Base-by-base conservation (phyloP, 2,888 invertebrate species). In the Pemphredon lugubris region DNA sequence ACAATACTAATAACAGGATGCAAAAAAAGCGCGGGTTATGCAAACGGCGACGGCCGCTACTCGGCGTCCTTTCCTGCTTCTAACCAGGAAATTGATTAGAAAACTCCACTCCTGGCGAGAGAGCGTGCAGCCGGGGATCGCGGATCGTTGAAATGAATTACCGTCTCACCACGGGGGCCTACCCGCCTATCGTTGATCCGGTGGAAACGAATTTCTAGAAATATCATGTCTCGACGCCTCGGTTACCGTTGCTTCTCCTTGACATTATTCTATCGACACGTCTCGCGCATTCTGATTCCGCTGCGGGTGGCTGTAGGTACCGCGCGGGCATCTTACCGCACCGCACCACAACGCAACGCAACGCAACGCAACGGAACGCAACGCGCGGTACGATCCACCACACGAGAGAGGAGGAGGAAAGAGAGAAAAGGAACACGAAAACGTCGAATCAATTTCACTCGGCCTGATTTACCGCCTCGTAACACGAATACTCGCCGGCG, bases 71-170 rank as follows among this genome's bases (percentile, higher is more conserved):
- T 66, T 73, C 72, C 76, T 59, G 73, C 57, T 69, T 51, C 57
- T 0, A 50, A 81, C 42, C 78, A 81, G 80, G 80, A 81, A 80
- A 80, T 67, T 55, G 61, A 73, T 66, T 75, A 72, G 75, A 67
- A 61, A 79, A 64, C 55, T 18, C 13, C 14, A n/a, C 20, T 4
- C 13, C 45, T 14, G 26, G 23, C 26, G 50, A 42, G 48, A 21
- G 45, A n/a, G n/a, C n/a, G n/a, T n/a, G n/a, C n/a, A n/a, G n/a
- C n/a, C n/a, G n/a, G n/a, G n/a, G n/a, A n/a, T 20, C 11, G 45
- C 14, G 34, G 32, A 32, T 32, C 39, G 30, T 48, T 47, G 34
- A 51, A 34, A 51, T 55, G 26, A n/a, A 48, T 61, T 42, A 42
- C n/a, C n/a, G n/a, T n/a, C n/a, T n/a, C n/a, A n/a, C n/a, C n/a